These are phyloP conservation scores for Nomada ruficornis DNA, from an alignment of 2,888 invertebrate species.

Conservation along the genomic window DNA sequence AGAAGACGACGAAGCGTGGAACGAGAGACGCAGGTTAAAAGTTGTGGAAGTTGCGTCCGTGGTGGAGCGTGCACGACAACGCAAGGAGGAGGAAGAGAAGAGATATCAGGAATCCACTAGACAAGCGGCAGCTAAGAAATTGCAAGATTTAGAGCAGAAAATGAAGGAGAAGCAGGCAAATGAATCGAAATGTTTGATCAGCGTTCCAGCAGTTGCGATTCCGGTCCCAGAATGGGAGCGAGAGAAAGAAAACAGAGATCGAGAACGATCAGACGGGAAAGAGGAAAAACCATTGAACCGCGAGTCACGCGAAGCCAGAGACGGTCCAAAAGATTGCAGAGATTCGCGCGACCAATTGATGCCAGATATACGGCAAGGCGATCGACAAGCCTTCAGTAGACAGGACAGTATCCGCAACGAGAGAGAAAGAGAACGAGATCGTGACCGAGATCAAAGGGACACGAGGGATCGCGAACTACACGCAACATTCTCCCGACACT, in stretches of 20 bases:
- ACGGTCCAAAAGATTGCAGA: constrained; percentile 60
- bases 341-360: constrained; percentile 61
- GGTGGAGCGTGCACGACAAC: constrained; percentile 92
- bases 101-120: constrained; percentile 88
- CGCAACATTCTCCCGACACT: constrained; percentile 89
- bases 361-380: constrained; percentile 66
- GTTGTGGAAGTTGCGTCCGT: constrained; percentile 92
- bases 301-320: constrained; percentile 51
- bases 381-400: constrained; percentile 70
- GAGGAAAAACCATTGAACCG: constrained; percentile 61
- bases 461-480: constrained; percentile 79
- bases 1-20: constrained; percentile 89
- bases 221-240: constrained; percentile 86
- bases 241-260: constrained; percentile 79
- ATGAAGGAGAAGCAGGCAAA: constrained; percentile 86
- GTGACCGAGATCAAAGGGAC: constrained; percentile 83
- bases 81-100: constrained; percentile 95
- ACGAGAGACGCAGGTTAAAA: constrained; percentile 88
- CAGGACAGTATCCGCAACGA: constrained; percentile 69
- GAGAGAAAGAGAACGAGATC: constrained; percentile 76
- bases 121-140: constrained; percentile 88
- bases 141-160: constrained; percentile 89
- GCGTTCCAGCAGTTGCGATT: constrained; percentile 84
- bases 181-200: constrained; percentile 84
- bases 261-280: constrained; percentile 83